Evolutionary conservation across 2,797 vertebrate species (phyloP), one percentile per base, ranked within the genome.

Genomic region (Typhlichthys eigenmanni): DNA sequence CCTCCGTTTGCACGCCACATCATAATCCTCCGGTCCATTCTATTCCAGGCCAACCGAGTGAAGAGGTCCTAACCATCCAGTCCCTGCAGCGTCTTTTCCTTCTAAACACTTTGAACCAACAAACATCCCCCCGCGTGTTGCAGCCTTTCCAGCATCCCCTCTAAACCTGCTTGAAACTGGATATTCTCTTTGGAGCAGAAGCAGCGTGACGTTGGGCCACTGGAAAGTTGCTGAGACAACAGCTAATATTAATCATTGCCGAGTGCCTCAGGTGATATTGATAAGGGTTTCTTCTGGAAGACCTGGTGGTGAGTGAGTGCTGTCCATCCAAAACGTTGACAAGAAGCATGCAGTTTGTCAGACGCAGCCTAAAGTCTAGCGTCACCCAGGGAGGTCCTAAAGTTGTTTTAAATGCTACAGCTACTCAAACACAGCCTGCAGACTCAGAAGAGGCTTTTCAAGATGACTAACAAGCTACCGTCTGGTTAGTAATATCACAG

Each of bases 161-260:
- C 48, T 57, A 74, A 84, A 84, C 87, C 78, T 52, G 76, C 85
- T 87, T 87, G 84, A 74, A 87, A 89, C 82, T 82, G 75, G 60
- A 48, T 74, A 88, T 90, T 90, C 89, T 83, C 84, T 92, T 89
- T 93, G 90, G 91, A 91, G 91, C 3, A 24, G 24, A 24, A 87
- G 5, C 90, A 87, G 90, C 81, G 0, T 72, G 89, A 82, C 62
- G 72, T 65, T 24, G 56, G 73, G 79, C 70, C 78, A 75, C 73
- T 85, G 84, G 79, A 81, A 90, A 87, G 77, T 71, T 81, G 83
- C 87, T 68, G 87, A 87, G 85, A 83, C 70, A 60, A 78, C 83
- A 89, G 91, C 71, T 70, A 87, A 88, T 88, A 90, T 90, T 90
- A 80, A 87, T 88, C 83, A 32, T 54, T 56, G 75, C 82, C 49